Conservation (phyloP, 2,888 invertebrate genomes). For the Thymelicus sylvestris region DNA sequence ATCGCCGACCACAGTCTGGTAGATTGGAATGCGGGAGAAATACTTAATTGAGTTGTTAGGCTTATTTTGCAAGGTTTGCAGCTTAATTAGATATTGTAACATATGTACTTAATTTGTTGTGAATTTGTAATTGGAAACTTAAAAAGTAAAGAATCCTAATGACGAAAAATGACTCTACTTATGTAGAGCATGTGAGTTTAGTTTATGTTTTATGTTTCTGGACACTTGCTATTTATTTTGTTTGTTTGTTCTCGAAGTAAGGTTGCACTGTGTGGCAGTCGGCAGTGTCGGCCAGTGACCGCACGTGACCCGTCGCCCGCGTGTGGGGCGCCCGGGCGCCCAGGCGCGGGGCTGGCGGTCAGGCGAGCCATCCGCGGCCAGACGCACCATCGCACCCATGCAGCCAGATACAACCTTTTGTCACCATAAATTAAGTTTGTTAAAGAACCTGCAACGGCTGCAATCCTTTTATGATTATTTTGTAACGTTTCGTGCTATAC, state of each 20-base stretch:
- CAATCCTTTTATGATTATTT: too few relatives aligned
- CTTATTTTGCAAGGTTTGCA: constrained; percentile 8
- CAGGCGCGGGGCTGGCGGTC: neutral
- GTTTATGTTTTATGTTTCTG: too few relatives aligned
- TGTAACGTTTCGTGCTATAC: too few relatives aligned
- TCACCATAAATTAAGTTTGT: too few relatives aligned
- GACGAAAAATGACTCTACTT: too few relatives aligned
- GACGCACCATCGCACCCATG: constrained; percentile 2
- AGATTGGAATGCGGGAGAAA: constrained; percentile 49
- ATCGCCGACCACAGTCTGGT: constrained; percentile 6
- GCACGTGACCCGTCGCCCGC: constrained; percentile 31
- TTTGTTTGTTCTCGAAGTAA: constrained; percentile 1
- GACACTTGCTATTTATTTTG: constrained; percentile 4
- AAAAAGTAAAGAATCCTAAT: too few relatives aligned
- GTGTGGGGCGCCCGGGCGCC: neutral
- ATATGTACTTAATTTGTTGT: too few relatives aligned
- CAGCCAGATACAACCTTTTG: constrained; percentile 12
- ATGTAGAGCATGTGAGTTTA: too few relatives aligned
- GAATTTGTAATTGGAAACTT: too few relatives aligned
- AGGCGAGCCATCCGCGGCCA: constrained; percentile 17
- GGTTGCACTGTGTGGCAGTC: constrained; percentile 11
- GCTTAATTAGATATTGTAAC: constrained; percentile 6
- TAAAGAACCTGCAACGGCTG: too few relatives aligned
- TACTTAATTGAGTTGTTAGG: constrained; percentile 33
- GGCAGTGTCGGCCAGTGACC: constrained; percentile 42